Percentiles rank a stretch among this genome's conserved stretches.
phyloP scores from a whole-genome alignment of 2,888 invertebrate species.

The Drosophila anomalata region DNA sequence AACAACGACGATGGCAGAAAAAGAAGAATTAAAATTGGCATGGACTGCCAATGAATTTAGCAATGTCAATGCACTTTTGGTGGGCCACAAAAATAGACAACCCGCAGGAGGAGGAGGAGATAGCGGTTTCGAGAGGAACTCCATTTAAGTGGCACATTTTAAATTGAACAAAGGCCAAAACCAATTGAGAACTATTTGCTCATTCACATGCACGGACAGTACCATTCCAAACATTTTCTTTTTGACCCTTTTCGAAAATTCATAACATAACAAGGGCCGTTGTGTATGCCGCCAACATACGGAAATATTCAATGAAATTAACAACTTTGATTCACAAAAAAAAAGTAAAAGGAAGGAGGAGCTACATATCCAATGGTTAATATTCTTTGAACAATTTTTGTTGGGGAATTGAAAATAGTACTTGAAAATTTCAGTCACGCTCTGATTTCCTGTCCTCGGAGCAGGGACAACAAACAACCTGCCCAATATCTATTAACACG shows the following conservation, averaged over 20 bases:
- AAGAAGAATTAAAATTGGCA: conserved; percentile 64
- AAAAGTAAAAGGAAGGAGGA: conserved; percentile 3
- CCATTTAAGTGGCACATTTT: conserved; percentile 33
- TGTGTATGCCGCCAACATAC: conserved; percentile 52
- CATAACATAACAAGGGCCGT: conserved; percentile 20
- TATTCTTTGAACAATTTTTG: conserved; percentile 10
- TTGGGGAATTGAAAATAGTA: conserved; percentile 28
- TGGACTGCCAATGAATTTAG: conserved; percentile 69
- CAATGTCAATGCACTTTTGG: conserved; percentile 73
- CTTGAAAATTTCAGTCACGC: conserved; percentile 71
- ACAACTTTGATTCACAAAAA: conserved; percentile 44
- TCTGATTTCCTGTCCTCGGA: conserved; percentile 67
- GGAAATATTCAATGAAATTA: conserved; percentile 53
- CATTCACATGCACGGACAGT: conserved; percentile 11
- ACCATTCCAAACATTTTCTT: background rate
- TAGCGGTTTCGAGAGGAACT: conserved; percentile 22
- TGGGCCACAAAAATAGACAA: conserved; percentile 57
- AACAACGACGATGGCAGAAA: conserved; percentile 15
- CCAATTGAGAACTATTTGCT: conserved; percentile 14
- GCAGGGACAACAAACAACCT: conserved; percentile 37
- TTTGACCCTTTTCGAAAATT: conserved; percentile 11
- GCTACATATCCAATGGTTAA: conserved; percentile 16
- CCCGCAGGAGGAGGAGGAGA: conserved; percentile 1
- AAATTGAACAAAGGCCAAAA: conserved; percentile 9
- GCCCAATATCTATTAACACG: conserved; percentile 72